phyloP scores from a whole-genome alignment of 2,113 vertebrate genomes.

The Leptocoma aspasia region DNA sequence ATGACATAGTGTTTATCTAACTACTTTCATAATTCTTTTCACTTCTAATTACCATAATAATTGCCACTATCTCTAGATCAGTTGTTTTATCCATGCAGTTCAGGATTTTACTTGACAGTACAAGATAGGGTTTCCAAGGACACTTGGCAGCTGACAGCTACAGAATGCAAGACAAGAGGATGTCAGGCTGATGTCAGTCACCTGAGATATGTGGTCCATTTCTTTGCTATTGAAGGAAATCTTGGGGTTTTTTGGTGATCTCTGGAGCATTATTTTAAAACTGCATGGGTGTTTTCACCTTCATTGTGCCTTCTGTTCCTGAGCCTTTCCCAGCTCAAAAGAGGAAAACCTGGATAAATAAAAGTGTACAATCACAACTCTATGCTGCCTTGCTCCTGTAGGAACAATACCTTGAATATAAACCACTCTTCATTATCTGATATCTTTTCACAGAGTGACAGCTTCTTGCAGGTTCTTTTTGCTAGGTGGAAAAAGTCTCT shows the following conservation, averaged over 20 bases:
- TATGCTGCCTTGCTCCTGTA: background rate
- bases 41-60: background rate
- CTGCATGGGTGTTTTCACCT: background rate
- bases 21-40: background rate
- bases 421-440: background rate
- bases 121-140: background rate
- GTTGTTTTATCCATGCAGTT: background rate
- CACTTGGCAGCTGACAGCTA: background rate
- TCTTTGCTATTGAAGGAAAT: background rate
- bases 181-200: background rate
- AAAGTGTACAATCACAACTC: background rate
- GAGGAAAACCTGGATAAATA: background rate
- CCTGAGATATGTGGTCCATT: background rate
- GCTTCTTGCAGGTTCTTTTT: background rate
- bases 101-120: background rate
- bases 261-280: background rate
- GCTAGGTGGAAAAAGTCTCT: background rate
- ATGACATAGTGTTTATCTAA: background rate
- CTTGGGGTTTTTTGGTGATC: fast-evolving
- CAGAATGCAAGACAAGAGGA: background rate
- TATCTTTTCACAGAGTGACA: background rate
- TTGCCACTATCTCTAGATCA: background rate
- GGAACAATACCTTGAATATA: background rate
- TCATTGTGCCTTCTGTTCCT: background rate
- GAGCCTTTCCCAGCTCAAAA: background rate